Base-by-base conservation (phyloP, 2,888 invertebrate genomes). In the Netelia virgata region DNA sequence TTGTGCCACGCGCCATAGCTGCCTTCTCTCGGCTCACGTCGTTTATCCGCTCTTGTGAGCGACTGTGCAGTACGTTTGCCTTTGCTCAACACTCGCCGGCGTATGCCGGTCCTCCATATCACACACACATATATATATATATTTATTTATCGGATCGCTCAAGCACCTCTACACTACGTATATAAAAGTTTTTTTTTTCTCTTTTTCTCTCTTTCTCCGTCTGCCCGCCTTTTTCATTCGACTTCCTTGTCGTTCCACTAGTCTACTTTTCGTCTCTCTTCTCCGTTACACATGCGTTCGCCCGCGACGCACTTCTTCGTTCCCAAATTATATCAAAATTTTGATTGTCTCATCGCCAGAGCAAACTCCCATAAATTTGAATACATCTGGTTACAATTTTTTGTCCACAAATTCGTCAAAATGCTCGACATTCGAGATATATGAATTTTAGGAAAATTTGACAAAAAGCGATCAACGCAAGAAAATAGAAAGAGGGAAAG, bases 1-100 rank as follows among this genome's bases (percentile, higher is more conserved):
- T 82, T 59, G 89, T 90, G 91, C 92, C 92, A 92, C 92, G 92
- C 93, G 93, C 93, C 93, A 93, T 93, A 89, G 91, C 92, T 88
- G 86, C 81, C 86, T 86, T 87, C 80, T 88, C 87, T 87, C 87
- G 84, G 87, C 89, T 89, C 91, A 92, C 92, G 92, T 92, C 89
- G 87, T 72, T 87, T 83, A 79, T 76, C 80, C 86, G 83, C 85
- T 84, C 66, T 79, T 78, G 23, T 68, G 50, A 10, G 50, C 68
- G 68, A 11, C 16, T 57, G 18, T 57, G 57, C 57, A 57, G 9
- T 8, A 18, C 55, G 55, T 47, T 47, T 57, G 57, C 16, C 18
- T 57, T 57, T 57, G 16, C 57, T 57, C 57, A 57, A 57, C 57
- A 57, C 18, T 57, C 18, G 18, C 57, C 57, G 57, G 57, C 18